Evolutionary conservation across 2,797 vertebrate species (phyloP), one percentile per base, ranked within the genome.

Genomic region (Mormyrops attenuatus): DNA sequence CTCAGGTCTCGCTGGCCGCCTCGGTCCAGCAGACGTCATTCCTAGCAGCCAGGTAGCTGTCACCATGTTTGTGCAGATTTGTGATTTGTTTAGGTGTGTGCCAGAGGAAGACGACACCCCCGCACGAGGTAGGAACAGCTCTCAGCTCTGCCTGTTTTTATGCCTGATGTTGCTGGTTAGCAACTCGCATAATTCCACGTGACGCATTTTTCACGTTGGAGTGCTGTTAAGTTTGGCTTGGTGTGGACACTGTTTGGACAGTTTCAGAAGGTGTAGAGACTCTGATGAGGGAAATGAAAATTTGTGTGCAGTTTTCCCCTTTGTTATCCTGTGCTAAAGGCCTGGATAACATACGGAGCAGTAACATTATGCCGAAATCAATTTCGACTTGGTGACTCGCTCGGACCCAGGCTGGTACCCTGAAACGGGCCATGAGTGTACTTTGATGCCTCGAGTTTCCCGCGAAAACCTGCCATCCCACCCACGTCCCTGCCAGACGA

Each of bases 401-500:
- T 92, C 6, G 47, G 92, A 95, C 95, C 95, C 94, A 92, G 86
- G 91, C 47, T 84, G 92, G 93, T 94, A 94, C 94, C 93, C 94
- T 94, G 90, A 86, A 89, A 92, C 90, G 49, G 90, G 89, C 90
- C 94, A 93, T 92, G 94, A 93, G 94, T 94, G 93, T 92, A 93
- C 95, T 96, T 96, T 96, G 96, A 96, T 95, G 95, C 94, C 90
- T 90, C 88, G 90, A 91, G 92, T 91, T 93, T 91, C 89, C 89
- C 91, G 2, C n/a, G 88, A 90, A 93, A 92, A 92, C 89, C 90
- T 90, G 85, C 91, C 90, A 91, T 91, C 92, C 92, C 90, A 91
- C 91, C 91, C 88, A 92, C 90, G 91, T 91, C 85, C 89, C 88
- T 38, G 66, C 30, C 91, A 93, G 94, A 94, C 93, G 22, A 91